These are phyloP conservation scores for Nineta flava DNA, from an alignment of 2,888 invertebrate species.

Conservation along the genomic window DNA sequence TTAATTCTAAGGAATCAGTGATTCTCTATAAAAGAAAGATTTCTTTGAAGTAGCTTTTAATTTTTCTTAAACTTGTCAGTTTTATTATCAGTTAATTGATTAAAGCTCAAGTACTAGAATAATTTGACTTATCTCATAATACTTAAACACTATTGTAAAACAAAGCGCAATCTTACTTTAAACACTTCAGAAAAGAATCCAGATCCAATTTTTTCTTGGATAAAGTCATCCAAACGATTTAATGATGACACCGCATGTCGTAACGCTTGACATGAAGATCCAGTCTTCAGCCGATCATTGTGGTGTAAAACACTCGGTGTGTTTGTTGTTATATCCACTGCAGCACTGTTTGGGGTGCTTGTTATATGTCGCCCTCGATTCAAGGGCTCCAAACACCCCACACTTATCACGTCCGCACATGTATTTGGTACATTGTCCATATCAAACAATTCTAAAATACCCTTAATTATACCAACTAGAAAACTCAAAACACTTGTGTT, in stretches of 20 bases:
- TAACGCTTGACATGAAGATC: slow-evolving; percentile 76
- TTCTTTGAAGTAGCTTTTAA: not conserved
- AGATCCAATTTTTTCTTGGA: slow-evolving; percentile 79
- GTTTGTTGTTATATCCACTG: not conserved
- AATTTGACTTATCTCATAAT: too few species aligned
- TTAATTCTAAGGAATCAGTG: too few species aligned
- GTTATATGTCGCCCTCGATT: not conserved
- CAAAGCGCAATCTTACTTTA: slow-evolving; percentile 55
- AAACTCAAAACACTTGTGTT: not conserved
- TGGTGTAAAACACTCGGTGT: not conserved
- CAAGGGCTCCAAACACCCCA: not conserved
- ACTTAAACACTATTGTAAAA: too few species aligned
- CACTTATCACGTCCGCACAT: slow-evolving; percentile 1
- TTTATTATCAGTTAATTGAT: too few species aligned
- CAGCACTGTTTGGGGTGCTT: not conserved
- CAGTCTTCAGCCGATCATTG: slow-evolving; percentile 41
- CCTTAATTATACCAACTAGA: not conserved
- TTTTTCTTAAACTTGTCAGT: too few species aligned
- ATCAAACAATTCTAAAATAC: not conserved
- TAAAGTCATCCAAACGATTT: slow-evolving; percentile 86
- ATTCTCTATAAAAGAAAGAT: too few species aligned
- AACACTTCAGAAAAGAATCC: slow-evolving; percentile 97
- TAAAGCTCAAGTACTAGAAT: too few species aligned
- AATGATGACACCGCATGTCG: slow-evolving; percentile 83
- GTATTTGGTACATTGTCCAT: not conserved